Evolutionary conservation across 2,888 invertebrate genomes (phyloP).

Genomic region (Cantharis lateralis): DNA sequence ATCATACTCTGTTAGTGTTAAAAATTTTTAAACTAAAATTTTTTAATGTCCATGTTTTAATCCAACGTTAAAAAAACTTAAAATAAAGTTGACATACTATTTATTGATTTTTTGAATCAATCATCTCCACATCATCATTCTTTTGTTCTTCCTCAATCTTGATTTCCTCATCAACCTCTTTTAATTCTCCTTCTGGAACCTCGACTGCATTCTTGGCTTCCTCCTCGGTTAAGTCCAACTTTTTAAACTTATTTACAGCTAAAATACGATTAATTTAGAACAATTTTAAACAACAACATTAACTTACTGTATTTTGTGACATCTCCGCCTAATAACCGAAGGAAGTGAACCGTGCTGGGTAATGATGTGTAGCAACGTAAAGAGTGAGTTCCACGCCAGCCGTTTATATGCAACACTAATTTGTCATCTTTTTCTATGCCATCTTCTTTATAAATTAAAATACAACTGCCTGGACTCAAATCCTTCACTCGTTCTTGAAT

Average conservation of each 20-base stretch:
- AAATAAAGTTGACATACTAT: neutral
- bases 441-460: conserved; percentile 66
- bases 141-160: neutral
- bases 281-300: conserved; percentile 2
- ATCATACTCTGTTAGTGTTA: neutral
- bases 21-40: neutral
- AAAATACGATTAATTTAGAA: conserved; percentile 40
- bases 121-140: neutral
- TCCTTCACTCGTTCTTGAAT: conserved; percentile 71
- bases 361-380: conserved; percentile 86
- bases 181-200: neutral
- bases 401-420: conserved; percentile 73
- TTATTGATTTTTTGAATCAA: neutral
- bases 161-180: neutral
- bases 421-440: conserved; percentile 53
- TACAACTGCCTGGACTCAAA: conserved; percentile 79
- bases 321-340: conserved; percentile 85
- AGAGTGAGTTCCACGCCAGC: conserved; percentile 90
- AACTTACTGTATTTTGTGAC: conserved; percentile 78
- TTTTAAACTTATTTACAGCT: conserved; percentile 77
- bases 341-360: conserved; percentile 83
- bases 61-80: neutral
- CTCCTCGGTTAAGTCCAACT: conserved; percentile 50
- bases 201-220: conserved; percentile 40
- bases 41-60: neutral